Percentiles rank a stretch among this genome's conserved stretches.
Conservation (phyloP, 2,797 vertebrate genomes). For the Eleutherodactylus coqui region DNA sequence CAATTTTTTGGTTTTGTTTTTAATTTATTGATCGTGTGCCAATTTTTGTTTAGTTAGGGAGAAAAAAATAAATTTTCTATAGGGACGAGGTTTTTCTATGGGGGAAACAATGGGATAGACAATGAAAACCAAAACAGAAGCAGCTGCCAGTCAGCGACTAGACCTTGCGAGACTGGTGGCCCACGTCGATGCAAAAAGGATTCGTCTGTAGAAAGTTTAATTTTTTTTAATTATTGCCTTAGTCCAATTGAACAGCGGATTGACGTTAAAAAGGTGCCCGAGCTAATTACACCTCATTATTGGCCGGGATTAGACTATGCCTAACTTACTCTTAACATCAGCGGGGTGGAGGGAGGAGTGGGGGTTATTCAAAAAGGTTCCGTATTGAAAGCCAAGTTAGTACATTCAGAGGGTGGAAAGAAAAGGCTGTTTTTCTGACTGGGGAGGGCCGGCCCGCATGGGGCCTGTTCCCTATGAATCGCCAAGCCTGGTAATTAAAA, state of each 20-base stretch:
- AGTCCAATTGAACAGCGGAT: slow-evolving; percentile 61
- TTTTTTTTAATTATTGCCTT: slow-evolving; percentile 62
- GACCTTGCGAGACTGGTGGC: slow-evolving; percentile 49
- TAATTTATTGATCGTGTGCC: not conserved
- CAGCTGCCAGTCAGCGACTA: slow-evolving; percentile 29
- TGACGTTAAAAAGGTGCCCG: slow-evolving; percentile 66
- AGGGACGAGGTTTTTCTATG: slow-evolving; percentile 24
- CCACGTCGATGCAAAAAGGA: slow-evolving; percentile 8
- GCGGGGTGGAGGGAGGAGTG: slow-evolving; percentile 58
- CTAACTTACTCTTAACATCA: slow-evolving; percentile 63
- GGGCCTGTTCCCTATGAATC: slow-evolving; percentile 51
- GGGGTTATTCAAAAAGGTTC: slow-evolving; percentile 58
- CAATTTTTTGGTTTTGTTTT: not conserved
- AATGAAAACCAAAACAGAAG: slow-evolving; percentile 29
- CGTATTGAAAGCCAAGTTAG: slow-evolving; percentile 66
- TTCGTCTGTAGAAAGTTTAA: slow-evolving; percentile 36
- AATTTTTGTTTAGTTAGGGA: not conserved
- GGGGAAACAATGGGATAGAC: slow-evolving; percentile 25
- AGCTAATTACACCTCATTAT: slow-evolving; percentile 70
- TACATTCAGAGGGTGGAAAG: slow-evolving; percentile 59
- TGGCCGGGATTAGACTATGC: slow-evolving; percentile 65
- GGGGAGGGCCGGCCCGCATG: slow-evolving; percentile 54
- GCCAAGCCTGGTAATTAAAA: slow-evolving; percentile 60
- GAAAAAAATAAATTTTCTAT: not conserved
- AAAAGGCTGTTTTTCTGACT: slow-evolving; percentile 58